Evolutionary conservation across 2,797 vertebrate genomes (phyloP).

Genomic region (Hypotaenidia philippensis): DNA sequence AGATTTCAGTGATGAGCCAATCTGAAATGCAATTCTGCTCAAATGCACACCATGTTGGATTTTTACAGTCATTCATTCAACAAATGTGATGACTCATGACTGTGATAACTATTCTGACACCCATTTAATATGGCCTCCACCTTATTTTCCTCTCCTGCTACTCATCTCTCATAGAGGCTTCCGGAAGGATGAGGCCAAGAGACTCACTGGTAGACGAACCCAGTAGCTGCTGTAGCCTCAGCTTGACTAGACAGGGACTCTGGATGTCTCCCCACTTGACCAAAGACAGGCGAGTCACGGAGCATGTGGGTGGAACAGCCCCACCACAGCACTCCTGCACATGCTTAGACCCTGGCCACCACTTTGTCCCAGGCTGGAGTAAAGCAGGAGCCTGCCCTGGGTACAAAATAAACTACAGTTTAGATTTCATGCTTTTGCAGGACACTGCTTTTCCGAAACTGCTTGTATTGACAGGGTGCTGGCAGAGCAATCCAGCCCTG

Average conservation of each 20-base stretch:
- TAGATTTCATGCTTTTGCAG: background rate
- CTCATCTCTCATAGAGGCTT: background rate
- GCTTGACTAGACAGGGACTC: background rate
- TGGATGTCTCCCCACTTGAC: background rate
- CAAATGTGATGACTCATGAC: background rate
- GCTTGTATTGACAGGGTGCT: background rate
- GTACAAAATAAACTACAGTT: background rate
- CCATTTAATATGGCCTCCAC: background rate
- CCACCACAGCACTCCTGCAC: fast-evolving
- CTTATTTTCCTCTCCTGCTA: background rate
- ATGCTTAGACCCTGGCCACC: background rate
- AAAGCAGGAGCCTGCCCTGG: background rate
- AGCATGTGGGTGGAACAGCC: background rate
- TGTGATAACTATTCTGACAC: background rate
- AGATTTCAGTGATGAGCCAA: background rate
- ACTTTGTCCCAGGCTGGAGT: background rate
- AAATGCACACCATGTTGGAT: background rate
- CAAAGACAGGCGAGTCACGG: fast-evolving
- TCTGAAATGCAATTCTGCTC: background rate
- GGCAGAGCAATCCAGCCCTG: background rate
- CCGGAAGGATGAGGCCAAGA: background rate
- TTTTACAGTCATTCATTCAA: background rate
- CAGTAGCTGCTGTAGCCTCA: background rate
- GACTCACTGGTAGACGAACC: background rate
- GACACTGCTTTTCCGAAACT: background rate